Percentiles rank a stretch among this genome's conserved stretches.
phyloP scores from a whole-genome alignment of 2,888 invertebrate species.

The Epinotia ramella region DNA sequence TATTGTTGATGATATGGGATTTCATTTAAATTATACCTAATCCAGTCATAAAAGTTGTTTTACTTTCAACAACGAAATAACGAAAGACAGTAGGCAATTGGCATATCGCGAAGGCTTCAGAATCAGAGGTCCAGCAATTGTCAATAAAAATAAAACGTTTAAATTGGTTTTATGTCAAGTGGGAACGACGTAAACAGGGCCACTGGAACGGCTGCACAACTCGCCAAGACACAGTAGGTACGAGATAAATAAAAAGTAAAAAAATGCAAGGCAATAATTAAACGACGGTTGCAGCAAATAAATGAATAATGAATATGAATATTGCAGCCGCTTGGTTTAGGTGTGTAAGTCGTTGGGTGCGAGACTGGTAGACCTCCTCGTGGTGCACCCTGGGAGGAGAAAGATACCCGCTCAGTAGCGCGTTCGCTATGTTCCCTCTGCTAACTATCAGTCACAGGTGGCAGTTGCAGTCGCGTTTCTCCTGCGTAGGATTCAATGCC shows the following conservation, averaged over 20 bases:
- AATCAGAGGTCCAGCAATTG: slow-evolving; percentile 42
- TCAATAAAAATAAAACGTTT: slow-evolving; percentile 46
- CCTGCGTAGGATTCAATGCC: too few species aligned
- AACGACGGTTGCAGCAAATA: too few species aligned
- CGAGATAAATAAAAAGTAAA: neutral
- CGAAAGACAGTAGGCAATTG: slow-evolving; percentile 20
- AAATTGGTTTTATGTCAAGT: slow-evolving; percentile 47
- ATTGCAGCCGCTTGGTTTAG: neutral
- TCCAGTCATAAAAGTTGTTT: neutral
- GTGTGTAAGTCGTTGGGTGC: neutral
- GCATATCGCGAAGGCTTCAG: slow-evolving; percentile 33
- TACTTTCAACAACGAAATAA: slow-evolving; percentile 14
- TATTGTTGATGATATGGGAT: neutral
- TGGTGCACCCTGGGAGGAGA: neutral
- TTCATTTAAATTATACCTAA: neutral
- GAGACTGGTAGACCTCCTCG: too few species aligned
- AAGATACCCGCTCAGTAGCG: neutral
- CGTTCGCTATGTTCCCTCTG: neutral
- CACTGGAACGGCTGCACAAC: slow-evolving; percentile 21
- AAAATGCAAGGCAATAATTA: too few species aligned
- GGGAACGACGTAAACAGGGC: slow-evolving; percentile 44
- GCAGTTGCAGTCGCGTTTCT: too few species aligned
- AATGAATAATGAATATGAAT: too few species aligned
- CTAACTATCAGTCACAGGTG: neutral
- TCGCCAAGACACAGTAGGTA: slow-evolving; percentile 24